Evolutionary conservation across 2,797 vertebrate genomes (phyloP), one percentile per base, ranked within the genome.

Genomic region (Eidolon dupreanum): DNA sequence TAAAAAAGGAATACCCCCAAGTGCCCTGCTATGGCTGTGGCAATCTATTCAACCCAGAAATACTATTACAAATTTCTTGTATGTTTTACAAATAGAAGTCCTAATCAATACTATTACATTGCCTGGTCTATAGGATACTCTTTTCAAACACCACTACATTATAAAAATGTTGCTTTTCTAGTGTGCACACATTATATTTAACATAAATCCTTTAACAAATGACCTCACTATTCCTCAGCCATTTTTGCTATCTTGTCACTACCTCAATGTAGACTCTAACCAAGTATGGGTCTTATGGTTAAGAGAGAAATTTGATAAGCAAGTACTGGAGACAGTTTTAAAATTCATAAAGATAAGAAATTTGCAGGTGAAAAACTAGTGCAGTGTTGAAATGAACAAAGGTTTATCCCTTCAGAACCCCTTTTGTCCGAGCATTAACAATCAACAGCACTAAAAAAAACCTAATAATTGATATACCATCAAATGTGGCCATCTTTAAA

Each of bases 161-260:
- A 77, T 19, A 81, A 20, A 85, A 88, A 49, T 83, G 12, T 22
- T 82, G 36, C 33, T 92, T 96, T 94, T 90, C 71, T 66, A 68
- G 71, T 71, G 24, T 88, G 61, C 46, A n/a, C 49, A 38, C 43
- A 85, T 71, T 91, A 49, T 73, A 46, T 86, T 92, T 53, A 77
- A 55, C 33, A 26, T 74, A 68, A 90, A 70, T 90, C 33, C 31
- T 7, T 77, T 84, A 84, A 74, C 38, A 89, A 43, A 83, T 81
- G 46, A 65, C 19, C 70, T 75, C 49, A 57, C 53, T 89, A 36
- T 61, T 77, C 46, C 16, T 91, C 49, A 66, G 41, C 57, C 75
- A 31, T 51, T 74, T 11, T 74, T 75, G 41, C 59, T 38, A 6
- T 68, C 33, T 74, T 31, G 51, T 41, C 49, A 75, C 53, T 26